These are phyloP conservation scores for Stratiomys singularior DNA, from an alignment of 2,888 invertebrate species.

Conservation along the genomic window DNA sequence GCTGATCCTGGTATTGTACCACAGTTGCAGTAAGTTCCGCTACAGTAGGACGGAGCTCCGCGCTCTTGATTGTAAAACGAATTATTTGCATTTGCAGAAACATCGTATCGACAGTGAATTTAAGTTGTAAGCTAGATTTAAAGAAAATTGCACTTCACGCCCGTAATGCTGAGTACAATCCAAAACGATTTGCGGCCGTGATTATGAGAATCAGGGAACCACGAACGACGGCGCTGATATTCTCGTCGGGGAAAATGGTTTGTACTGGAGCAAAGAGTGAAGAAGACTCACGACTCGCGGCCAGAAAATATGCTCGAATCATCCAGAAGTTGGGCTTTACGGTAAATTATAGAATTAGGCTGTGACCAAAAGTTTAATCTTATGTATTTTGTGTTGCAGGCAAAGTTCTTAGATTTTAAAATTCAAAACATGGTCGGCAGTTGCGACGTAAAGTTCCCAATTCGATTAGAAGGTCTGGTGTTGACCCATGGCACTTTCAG, in stretches of 20 bases:
- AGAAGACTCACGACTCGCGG: slow-evolving; percentile 79
- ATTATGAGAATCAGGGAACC: slow-evolving; percentile 95
- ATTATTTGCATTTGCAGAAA: slow-evolving; percentile 73
- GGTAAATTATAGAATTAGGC: slow-evolving; percentile 64
- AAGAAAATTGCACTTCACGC: slow-evolving; percentile 98
- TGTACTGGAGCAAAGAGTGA: slow-evolving; percentile 87
- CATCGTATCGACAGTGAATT: slow-evolving; percentile 97
- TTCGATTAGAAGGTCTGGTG: slow-evolving; percentile 78
- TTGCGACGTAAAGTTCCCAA: slow-evolving; percentile 81
- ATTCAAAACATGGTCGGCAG: slow-evolving; percentile 85
- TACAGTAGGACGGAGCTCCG: neutral
- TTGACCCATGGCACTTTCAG: slow-evolving; percentile 81
- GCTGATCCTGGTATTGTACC: slow-evolving; percentile 95
- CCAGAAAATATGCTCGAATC: slow-evolving; percentile 85
- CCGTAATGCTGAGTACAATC: slow-evolving; percentile 98
- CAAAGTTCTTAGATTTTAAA: slow-evolving; percentile 83
- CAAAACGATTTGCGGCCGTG: slow-evolving; percentile 98
- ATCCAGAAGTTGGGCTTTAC: slow-evolving; percentile 85
- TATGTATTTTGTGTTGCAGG: slow-evolving; percentile 67
- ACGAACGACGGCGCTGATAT: slow-evolving; percentile 82
- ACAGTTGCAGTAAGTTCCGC: slow-evolving; percentile 69
- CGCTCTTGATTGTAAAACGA: neutral
- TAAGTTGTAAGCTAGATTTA: slow-evolving; percentile 93
- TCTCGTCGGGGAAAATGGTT: slow-evolving; percentile 86
- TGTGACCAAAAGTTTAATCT: slow-evolving; percentile 6